A percentile compares a stretch with the other conserved stretches of the same genome.
phyloP scores from a whole-genome alignment of 2,113 vertebrate genomes.

The Scomber colias region DNA sequence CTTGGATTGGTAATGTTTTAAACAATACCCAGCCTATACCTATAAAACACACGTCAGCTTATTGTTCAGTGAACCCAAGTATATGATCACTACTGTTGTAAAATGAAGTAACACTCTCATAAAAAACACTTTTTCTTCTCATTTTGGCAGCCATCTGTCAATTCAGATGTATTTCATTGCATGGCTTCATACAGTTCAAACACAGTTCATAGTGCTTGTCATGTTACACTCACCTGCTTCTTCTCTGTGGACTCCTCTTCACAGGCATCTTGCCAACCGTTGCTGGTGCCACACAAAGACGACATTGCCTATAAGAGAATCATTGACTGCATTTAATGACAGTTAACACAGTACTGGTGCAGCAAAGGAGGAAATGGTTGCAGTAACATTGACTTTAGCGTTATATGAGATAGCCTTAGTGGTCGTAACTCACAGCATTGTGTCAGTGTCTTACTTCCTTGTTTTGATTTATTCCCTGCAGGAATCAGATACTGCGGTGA shows the following conservation, averaged over 20 bases:
- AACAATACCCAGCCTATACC: no score
- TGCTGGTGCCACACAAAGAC: slow-evolving; percentile 64
- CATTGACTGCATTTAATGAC: background rate
- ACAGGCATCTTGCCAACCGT: slow-evolving; percentile 46
- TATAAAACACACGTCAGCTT: no score
- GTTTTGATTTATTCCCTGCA: background rate
- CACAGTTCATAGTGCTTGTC: background rate
- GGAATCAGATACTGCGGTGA: slow-evolving; percentile 1
- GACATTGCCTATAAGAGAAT: slow-evolving; percentile 68
- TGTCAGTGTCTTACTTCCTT: background rate
- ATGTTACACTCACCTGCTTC: slow-evolving; percentile 52
- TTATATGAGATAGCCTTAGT: background rate
- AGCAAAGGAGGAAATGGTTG: background rate
- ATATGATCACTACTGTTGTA: background rate
- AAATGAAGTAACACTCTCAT: background rate
- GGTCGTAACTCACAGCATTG: background rate
- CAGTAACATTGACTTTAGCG: background rate
- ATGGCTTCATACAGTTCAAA: background rate
- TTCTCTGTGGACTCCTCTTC: slow-evolving; percentile 38
- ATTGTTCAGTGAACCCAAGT: no score
- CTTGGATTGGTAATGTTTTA: no score
- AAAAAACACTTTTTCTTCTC: background rate
- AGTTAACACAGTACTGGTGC: no score
- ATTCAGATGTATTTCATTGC: background rate
- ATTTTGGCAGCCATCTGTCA: background rate